phyloP scores from a whole-genome alignment of 1,140 invertebrate genomes.

The Drosophila melanogaster region DNA sequence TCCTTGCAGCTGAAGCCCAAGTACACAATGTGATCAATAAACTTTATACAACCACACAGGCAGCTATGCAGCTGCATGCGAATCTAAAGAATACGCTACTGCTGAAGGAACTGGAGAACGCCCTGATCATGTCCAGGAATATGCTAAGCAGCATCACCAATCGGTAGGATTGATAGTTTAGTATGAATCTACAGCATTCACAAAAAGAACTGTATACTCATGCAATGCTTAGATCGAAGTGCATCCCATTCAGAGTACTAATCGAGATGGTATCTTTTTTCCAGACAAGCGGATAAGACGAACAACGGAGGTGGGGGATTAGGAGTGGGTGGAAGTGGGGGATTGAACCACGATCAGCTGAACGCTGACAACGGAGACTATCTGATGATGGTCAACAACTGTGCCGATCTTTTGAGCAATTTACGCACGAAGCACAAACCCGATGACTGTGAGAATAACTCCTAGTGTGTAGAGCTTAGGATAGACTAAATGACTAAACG shows the following conservation, averaged over 20 bases:
- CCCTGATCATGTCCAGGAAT: conserved; percentile 85
- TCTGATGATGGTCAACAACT: conserved; percentile 84
- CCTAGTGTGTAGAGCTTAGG: conserved; percentile 80
- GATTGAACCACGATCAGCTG: conserved; percentile 54
- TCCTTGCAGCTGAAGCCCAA: conserved; percentile 73
- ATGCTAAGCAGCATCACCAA: conserved; percentile 84
- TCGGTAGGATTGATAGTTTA: conserved; percentile 48
- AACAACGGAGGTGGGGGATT: conserved; percentile 57
- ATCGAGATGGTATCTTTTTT: conserved; percentile 10
- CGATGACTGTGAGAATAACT: conserved; percentile 85
- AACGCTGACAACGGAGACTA: conserved; percentile 81
- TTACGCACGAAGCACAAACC: conserved; percentile 84
- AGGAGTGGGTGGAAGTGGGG: conserved; percentile 35
- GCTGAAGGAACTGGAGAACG: conserved; percentile 85
- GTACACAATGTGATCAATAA: conserved; percentile 84
- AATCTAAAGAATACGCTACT: conserved; percentile 82
- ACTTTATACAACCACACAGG: conserved; percentile 82
- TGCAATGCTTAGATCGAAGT: not conserved
- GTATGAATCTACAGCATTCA: not conserved
- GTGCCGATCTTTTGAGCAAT: conserved; percentile 84
- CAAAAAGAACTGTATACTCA: not conserved
- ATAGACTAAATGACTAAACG: conserved; percentile 59
- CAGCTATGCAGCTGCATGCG: conserved; percentile 81
- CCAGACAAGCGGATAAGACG: conserved; percentile 64
- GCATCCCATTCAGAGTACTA: not conserved